phyloP scores from a whole-genome alignment of 2,797 vertebrate genomes.

The Orientallactaga sibirica region DNA sequence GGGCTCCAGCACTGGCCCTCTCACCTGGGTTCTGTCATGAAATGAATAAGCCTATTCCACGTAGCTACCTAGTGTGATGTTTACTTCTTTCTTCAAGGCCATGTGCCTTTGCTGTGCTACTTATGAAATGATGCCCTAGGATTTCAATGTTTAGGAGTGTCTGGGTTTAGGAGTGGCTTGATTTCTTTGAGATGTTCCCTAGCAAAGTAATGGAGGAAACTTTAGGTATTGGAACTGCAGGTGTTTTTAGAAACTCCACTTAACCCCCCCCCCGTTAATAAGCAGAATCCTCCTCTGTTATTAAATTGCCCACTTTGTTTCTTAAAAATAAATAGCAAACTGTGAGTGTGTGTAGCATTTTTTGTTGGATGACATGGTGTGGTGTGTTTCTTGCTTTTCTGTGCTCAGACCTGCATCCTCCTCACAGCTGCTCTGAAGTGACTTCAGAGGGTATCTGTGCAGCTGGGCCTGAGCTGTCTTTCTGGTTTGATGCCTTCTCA shows the following conservation, averaged over 20 bases:
- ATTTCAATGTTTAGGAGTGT: slow-evolving; percentile 58
- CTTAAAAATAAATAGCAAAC: background rate
- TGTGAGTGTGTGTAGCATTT: background rate
- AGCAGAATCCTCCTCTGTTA: background rate
- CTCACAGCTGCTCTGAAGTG: background rate
- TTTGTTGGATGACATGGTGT: background rate
- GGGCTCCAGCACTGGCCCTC: background rate
- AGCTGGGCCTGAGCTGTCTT: background rate
- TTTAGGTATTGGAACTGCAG: background rate
- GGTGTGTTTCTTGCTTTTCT: background rate
- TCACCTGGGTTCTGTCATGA: too few relatives aligned
- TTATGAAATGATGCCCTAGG: slow-evolving; percentile 36
- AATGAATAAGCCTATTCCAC: background rate
- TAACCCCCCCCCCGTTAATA: background rate
- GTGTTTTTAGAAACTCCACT: background rate
- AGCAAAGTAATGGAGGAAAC: background rate
- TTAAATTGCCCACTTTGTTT: slow-evolving; percentile 32
- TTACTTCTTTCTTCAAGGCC: slow-evolving; percentile 49
- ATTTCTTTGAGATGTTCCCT: slow-evolving; percentile 59
- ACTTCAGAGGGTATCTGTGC: background rate
- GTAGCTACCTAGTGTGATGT: background rate
- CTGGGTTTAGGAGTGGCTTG: background rate
- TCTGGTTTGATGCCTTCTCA: background rate
- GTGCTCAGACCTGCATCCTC: background rate
- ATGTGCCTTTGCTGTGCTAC: slow-evolving; percentile 21